Evolutionary conservation across 2,113 vertebrate genomes (phyloP).

Genomic region (Nothobranchius kuhntae): DNA sequence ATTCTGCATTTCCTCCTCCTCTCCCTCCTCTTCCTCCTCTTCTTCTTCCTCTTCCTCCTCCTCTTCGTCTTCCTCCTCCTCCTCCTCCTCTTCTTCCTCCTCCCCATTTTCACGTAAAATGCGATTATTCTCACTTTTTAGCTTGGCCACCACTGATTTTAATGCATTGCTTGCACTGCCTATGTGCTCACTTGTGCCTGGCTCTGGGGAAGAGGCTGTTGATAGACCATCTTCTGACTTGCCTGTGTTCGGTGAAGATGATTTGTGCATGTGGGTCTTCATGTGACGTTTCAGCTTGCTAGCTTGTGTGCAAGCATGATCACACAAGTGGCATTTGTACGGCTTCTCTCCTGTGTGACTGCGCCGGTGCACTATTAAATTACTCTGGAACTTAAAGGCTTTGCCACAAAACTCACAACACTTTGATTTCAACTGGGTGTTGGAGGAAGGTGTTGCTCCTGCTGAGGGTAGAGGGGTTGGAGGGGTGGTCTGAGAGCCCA

Average conservation of each 20-base stretch:
- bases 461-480: conserved; percentile 65
- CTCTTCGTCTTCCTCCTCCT: conserved; percentile 96
- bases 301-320: conserved; percentile 98
- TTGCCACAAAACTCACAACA: conserved; percentile 99
- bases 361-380: conserved; percentile 96
- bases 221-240: conserved; percentile 98
- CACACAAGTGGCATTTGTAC: conserved; percentile 98
- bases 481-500: conserved; percentile 90
- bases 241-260: conserved; percentile 92
- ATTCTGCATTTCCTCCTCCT: conserved; percentile 88
- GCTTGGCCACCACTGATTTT: conserved; percentile 97
- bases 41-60: conserved; percentile 96
- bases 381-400: conserved; percentile 99
- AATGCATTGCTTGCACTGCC: conserved; percentile 96
- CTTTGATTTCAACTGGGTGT: conserved; percentile 90
- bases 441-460: conserved; percentile 68
- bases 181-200: conserved; percentile 93
- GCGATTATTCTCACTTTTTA: conserved; percentile 91
- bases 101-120: conserved; percentile 94
- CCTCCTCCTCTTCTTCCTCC: conserved; percentile 94
- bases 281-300: conserved; percentile 99
- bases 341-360: conserved; percentile 99
- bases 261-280: conserved; percentile 99
- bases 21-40: conserved; percentile 89
- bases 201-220: conserved; percentile 94